Evolutionary conservation across 1,140 invertebrate species (phyloP), one percentile per base, ranked within the genome.

Genomic region (Tyrophagus putrescentiae): DNA sequence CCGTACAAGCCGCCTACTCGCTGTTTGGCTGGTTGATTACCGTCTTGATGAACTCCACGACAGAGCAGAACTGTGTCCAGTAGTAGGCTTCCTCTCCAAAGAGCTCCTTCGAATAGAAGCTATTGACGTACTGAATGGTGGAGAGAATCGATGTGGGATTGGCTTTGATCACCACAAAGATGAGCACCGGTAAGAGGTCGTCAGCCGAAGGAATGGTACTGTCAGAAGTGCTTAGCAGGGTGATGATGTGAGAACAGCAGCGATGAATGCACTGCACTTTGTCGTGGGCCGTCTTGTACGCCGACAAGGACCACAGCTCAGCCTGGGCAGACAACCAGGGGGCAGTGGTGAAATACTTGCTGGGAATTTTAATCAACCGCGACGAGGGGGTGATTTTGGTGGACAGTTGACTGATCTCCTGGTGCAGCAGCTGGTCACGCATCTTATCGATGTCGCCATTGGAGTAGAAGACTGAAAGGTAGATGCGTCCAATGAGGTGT

Each of bases 61-160:
- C 90, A 0, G 91, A 86, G 65, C 85, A 87, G 72, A 98, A 97
- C 71, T 97, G 92, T 39, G 90, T 94, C 94, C 94, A 98, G 82
- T 92, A 96, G 74, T 97, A 98, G 69, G 87, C 83, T 70, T 94
- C 87, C 73, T 95, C 90, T 33, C 94, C 93, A 64, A 79, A 77
- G 16, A 96, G 76, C 61, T 83, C 79, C 64, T 82, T 80, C 32
- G 82, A 84, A 67, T 88, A 92, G 70, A 95, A 93, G 68, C 85
- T 89, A 68, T 85, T 85, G 44, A 98, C 89, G 70, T 95, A 96
- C 72, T 98, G 91, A 65, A 98, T 82, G 3, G 91, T 98, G 0
- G 92, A 97, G n/a, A 98, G 76, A 57, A 98, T 76, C 52, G 85
- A 85, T 21, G 85, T 84, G 9, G 93, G 93, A 79, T 97, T 97